These are phyloP conservation scores for Smittia sp. DNA, from an alignment of 2,888 invertebrate genomes.

Conservation along the genomic window DNA sequence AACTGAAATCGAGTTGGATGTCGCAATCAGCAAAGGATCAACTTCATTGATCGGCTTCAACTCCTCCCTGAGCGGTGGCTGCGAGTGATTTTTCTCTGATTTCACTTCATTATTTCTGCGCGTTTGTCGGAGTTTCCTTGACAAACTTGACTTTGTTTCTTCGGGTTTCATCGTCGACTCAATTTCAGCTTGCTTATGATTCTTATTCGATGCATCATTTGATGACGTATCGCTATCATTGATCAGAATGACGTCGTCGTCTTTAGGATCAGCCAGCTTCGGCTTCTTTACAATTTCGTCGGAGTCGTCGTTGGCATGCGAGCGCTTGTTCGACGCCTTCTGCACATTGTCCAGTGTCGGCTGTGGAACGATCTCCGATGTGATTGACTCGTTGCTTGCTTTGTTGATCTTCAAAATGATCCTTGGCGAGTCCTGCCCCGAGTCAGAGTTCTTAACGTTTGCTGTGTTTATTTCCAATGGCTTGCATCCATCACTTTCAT, in stretches of 20 bases:
- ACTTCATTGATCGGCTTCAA: slow-evolving; percentile 4
- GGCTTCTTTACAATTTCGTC: not conserved
- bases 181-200: not conserved
- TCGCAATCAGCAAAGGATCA: slow-evolving; percentile 25
- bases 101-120: slow-evolving; percentile 1
- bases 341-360: slow-evolving; percentile 47
- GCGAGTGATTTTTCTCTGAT: not conserved
- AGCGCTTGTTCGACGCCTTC: slow-evolving; percentile 49
- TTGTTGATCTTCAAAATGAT: slow-evolving; percentile 67
- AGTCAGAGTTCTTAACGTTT: slow-evolving; percentile 44
- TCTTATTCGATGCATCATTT: slow-evolving; percentile 31
- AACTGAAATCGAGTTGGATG: slow-evolving; percentile 39
- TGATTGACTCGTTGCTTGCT: slow-evolving; percentile 56
- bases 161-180: slow-evolving; percentile 15
- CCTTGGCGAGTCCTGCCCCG: slow-evolving; percentile 57
- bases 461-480: slow-evolving; percentile 43
- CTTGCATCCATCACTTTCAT: not conserved
- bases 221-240: slow-evolving; percentile 33
- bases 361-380: slow-evolving; percentile 54
- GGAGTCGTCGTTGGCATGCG: slow-evolving; percentile 39
- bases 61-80: not conserved
- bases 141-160: slow-evolving; percentile 29
- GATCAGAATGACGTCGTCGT: slow-evolving; percentile 35
- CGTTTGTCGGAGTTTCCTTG: slow-evolving; percentile 17
- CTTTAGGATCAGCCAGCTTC: not conserved